Base-by-base conservation (phyloP, 1,140 invertebrate genomes). In the Aphaenogaster rudis region DNA sequence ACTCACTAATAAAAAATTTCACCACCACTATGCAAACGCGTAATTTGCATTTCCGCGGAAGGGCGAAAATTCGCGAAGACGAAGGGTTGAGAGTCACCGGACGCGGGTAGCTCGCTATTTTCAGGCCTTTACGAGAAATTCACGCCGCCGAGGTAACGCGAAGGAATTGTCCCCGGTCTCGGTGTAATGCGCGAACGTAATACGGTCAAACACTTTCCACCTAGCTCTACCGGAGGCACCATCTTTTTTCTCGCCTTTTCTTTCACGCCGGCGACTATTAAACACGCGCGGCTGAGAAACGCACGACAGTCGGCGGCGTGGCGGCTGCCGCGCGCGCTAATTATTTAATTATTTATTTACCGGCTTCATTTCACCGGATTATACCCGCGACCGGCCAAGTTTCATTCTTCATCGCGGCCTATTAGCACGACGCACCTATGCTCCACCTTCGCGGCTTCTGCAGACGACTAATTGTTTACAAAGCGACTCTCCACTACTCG, bases 331-430 rank as follows among this genome's bases (percentile, higher is more conserved):
- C 59, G 77, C 52, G 66, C 80, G 84, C 84, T 93, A 90, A 94
- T 93, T 94, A 91, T 94, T 93, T 92, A 92, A 94, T 94, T 92
- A 94, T 94, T 94, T 92, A 94, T 93, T 92, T 91, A 91, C 85
- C 81, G 67, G 79, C 91, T 92, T 92, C 85, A 90, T 92, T 91
- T 88, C 87, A 61, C 72, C 28, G 90, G 90, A 92, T 92, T 92
- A 94, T 93, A 84, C 66, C 72, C 54, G 54, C 59, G 66, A 87
- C 69, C 42, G 42, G 8, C 52, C 81, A 80, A 88, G 91, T 92
- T 93, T 93, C 91, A 92, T 94, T 93, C 92, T 93, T 94, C 93
- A 93, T 93, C 88, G 82, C 88, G 79, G 88, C 74, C 78, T 88
- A 89, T 91, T 92, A 90, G 74, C 85, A 76, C 79, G 48, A 77